Evolutionary conservation across 2,113 vertebrate species (phyloP).

Genomic region (Pseudolaguvia tuberculata): DNA sequence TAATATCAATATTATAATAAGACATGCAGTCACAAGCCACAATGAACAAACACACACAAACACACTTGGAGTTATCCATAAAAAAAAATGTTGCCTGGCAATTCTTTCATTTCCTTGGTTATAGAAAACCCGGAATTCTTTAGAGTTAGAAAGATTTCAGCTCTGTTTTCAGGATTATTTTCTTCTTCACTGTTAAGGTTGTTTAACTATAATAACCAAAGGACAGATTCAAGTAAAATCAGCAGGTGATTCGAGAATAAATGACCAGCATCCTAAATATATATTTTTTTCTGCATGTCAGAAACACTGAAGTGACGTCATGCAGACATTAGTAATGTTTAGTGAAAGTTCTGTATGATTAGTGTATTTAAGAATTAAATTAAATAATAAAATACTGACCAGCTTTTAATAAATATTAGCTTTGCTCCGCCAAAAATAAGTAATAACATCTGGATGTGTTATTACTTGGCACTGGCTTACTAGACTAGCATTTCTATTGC

Average conservation of each 20-base stretch:
- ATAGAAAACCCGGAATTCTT: too few relatives aligned
- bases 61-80: neutral
- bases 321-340: slow-evolving; percentile 9
- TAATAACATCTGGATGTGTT: neutral
- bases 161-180: neutral
- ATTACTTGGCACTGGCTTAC: neutral
- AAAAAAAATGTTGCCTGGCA: too few relatives aligned
- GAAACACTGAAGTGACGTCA: neutral
- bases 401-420: neutral
- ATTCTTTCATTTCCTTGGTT: too few relatives aligned
- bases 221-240: slow-evolving; percentile 7
- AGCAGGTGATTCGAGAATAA: neutral
- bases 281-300: neutral
- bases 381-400: neutral
- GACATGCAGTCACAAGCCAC: too few relatives aligned
- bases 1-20: too few relatives aligned
- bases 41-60: neutral
- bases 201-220: neutral
- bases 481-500: neutral
- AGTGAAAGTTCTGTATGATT: neutral
- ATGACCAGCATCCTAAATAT: neutral
- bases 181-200: neutral
- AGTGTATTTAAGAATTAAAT: neutral
- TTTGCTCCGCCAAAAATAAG: neutral
- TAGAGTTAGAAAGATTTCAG: neutral